phyloP scores from a whole-genome alignment of 2,888 invertebrate species.

The Zelleria hepariella region DNA sequence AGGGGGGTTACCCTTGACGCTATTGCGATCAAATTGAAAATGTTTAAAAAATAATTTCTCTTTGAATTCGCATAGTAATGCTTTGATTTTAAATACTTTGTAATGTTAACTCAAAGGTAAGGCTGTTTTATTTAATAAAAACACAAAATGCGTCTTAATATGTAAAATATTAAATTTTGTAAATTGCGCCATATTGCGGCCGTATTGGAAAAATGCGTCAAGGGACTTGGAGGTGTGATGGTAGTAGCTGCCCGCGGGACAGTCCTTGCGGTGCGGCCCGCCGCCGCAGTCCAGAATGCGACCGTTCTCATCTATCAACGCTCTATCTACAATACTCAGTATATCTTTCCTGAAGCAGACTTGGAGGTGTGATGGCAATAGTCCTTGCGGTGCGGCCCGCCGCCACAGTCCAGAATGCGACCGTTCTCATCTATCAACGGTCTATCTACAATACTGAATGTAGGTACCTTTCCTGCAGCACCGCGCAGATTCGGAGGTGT shows the following conservation, averaged over 20 bases:
- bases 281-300: constrained; percentile 85
- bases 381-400: constrained; percentile 81
- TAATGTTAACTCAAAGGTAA: constrained; percentile 82
- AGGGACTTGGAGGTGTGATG: constrained; percentile 86
- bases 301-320: constrained; percentile 77
- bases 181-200: no score
- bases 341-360: constrained; percentile 89
- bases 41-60: no score
- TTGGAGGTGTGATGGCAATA: constrained; percentile 88
- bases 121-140: constrained; percentile 88
- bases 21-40: constrained; percentile 88
- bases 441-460: constrained; percentile 85
- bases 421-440: constrained; percentile 79
- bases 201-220: no score
- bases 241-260: constrained; percentile 88
- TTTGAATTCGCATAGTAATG: no score
- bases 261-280: constrained; percentile 82
- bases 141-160: no score
- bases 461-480: constrained; percentile 91
- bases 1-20: constrained; percentile 87
- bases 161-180: no score
- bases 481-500: constrained; percentile 82
- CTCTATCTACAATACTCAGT: constrained; percentile 86
- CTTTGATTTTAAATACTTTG: no score
- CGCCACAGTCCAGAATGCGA: constrained; percentile 84